Evolutionary conservation across 2,888 invertebrate species (phyloP), one percentile per base, ranked within the genome.

Genomic region (Anorthoa munda): DNA sequence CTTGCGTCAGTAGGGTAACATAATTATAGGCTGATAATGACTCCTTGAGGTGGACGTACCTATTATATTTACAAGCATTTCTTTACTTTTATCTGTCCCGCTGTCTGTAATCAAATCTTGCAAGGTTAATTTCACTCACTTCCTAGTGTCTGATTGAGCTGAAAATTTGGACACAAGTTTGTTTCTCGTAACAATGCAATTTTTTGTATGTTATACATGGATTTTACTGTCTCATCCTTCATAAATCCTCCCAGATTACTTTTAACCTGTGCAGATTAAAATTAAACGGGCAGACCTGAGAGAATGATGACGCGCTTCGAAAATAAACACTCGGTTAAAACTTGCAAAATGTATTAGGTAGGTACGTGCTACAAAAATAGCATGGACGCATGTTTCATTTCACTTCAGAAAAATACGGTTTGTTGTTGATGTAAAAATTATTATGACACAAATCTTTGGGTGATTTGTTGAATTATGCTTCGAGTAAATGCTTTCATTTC

Each of bases 361-460:
- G 21, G 60, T 60, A 83, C 79, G 31, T 18, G 71, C 53, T 70
- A 79, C 73, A 23, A 64, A 64, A 83, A 81, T 77, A 77, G 72
- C 77, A 65, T 66, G 67, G 67, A 77, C 83, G 74, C n/a, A 75
- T 83, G 78, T 83, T 73, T 80, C 75, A 81, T 73, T 74, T 81
- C 77, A 68, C 21, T 66, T 71, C 53, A 64, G 60, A 79, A 65
- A 85, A 66, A 70, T 85, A 85, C 69, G 81, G 68, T 85, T 85
- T 81, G 81, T 82, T 84, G 80, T 83, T 75, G 55, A 77, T 68
- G 53, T 76, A 63, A 69, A 82, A 69, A 81, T 76, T 82, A 66
- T 76, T 66, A 66, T 68, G 61, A 58, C 64, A 72, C 46, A 70
- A 72, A 66, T 65, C 15, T 72, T 65, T 64, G 53, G 53, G 23